Base-by-base conservation (phyloP, 2,113 vertebrate species). In the Bufo gargarizans region DNA sequence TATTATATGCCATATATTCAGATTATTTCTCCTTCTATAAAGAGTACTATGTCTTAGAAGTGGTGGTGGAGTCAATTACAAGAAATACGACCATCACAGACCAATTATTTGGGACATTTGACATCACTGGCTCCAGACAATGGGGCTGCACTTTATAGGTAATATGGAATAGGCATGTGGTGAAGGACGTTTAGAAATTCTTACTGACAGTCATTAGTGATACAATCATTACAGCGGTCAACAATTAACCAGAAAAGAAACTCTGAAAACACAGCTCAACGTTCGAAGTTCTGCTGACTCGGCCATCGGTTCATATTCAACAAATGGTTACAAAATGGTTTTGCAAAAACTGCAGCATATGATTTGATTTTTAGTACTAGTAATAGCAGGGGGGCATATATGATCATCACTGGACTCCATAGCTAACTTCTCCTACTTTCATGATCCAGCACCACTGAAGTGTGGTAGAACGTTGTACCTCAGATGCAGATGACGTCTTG, bases 71-170 rank as follows among this genome's bases (percentile, higher is more conserved):
- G 33, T 43, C 67, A 71, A 13, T 71, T 4, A 16, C 33, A 76
- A 13, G 8, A 45, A 49, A 16, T 5, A 17, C 7, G 16, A 49
- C 71, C 71, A 74, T 45, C 17, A 74, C 14, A 74, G 43, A 47
- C 43, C 71, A 74, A 74, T 74, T 74, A 74, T 74, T 74, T 47
- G 71, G 43, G 43, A 47, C 71, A 47, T 50, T 19, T 76, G 16
- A 19, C 72, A 76, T 76, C 50, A 76, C 72, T 50, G 72, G 72
- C 72, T 76, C 45, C 72, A 49, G 45, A 76, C 72, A 74, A 74
- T 45, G 43, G 43, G 16, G 17, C 71, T 74, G 71, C 71, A 76
- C 6, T 50, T 76, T 76, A 19, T 50, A 43, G 69, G 69, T 43
- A 71, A 43, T 14, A 33, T 33, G n/a, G n/a, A n/a, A n/a, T n/a